Percentiles rank a stretch among this genome's conserved stretches.
Evolutionary conservation across 2,797 vertebrate species (phyloP).

Genomic region (Eulemur albifrons): DNA sequence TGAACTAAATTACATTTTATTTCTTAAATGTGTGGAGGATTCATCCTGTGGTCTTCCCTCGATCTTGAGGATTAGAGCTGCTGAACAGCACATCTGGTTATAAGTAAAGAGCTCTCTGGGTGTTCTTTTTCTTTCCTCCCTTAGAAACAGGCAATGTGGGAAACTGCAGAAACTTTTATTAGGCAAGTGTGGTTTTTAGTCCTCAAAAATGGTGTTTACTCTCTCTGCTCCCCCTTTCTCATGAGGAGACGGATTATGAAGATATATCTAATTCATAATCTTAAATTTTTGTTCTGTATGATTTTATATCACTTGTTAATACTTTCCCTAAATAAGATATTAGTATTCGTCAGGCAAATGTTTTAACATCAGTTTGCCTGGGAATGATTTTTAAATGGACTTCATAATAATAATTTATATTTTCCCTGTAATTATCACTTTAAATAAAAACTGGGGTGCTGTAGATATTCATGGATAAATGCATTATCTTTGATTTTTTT

Average conservation of each 20-base stretch:
- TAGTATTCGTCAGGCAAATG: background rate
- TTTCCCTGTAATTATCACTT: slow-evolving; percentile 27
- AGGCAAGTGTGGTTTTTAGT: slow-evolving; percentile 20
- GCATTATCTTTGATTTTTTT: background rate
- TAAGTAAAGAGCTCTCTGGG: slow-evolving; percentile 41
- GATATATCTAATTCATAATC: background rate
- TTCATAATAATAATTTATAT: slow-evolving; percentile 36
- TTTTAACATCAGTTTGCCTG: background rate
- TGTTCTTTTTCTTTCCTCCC: slow-evolving; percentile 31
- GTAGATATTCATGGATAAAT: background rate
- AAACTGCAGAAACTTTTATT: slow-evolving; percentile 38
- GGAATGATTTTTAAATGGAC: background rate
- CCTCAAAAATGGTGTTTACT: slow-evolving; percentile 21
- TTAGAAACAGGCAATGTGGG: background rate
- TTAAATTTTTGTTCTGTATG: background rate
- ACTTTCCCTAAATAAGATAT: slow-evolving; percentile 22
- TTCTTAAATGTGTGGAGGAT: slow-evolving; percentile 77
- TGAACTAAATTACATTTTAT: slow-evolving; percentile 66
- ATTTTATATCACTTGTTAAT: slow-evolving; percentile 18
- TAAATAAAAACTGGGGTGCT: background rate
- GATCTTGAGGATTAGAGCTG: slow-evolving; percentile 27
- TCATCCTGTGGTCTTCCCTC: slow-evolving; percentile 64
- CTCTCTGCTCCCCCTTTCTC: background rate
- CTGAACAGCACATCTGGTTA: slow-evolving; percentile 66
- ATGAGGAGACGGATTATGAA: background rate